phyloP scores from a whole-genome alignment of 2,113 vertebrate species.

The Sialia sialis region DNA sequence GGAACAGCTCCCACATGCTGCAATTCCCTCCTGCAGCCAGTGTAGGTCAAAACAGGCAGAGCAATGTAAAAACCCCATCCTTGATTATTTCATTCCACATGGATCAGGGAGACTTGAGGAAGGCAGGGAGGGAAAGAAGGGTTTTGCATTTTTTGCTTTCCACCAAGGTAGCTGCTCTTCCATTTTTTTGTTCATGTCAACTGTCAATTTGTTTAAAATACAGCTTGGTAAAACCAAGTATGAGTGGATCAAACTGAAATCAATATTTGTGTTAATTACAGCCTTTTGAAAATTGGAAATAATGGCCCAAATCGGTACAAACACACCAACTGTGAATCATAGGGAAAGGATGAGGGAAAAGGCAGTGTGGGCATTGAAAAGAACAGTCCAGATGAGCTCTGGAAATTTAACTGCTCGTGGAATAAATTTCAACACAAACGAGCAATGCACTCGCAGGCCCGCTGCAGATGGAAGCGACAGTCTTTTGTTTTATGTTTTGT shows the following conservation, averaged over 20 bases:
- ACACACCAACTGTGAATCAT: conserved; percentile 65
- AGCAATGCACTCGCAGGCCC: conserved; percentile 53
- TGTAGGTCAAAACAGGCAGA: neutral
- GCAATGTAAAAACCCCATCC: neutral
- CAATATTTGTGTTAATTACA: conserved; percentile 46
- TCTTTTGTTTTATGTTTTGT: conserved; percentile 64
- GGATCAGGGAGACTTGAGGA: neutral
- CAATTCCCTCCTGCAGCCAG: neutral
- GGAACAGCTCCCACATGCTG: neutral
- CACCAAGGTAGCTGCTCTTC: neutral
- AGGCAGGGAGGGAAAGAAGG: neutral
- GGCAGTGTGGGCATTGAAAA: conserved; percentile 79
- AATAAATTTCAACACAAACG: conserved; percentile 65
- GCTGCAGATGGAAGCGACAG: conserved; percentile 59
- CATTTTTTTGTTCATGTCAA: neutral
- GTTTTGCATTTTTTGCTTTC: neutral
- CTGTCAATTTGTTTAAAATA: conserved; percentile 21
- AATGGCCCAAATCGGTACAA: conserved; percentile 71
- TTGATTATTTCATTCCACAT: neutral
- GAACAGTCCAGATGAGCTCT: conserved; percentile 75
- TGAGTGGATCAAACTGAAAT: conserved; percentile 6
- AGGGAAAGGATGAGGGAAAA: conserved; percentile 71
- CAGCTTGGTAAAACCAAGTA: neutral
- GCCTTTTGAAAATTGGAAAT: conserved; percentile 53
- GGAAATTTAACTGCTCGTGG: conserved; percentile 64